Evolutionary conservation across 2,113 vertebrate genomes (phyloP).

Genomic region (Anolis sagrei): DNA sequence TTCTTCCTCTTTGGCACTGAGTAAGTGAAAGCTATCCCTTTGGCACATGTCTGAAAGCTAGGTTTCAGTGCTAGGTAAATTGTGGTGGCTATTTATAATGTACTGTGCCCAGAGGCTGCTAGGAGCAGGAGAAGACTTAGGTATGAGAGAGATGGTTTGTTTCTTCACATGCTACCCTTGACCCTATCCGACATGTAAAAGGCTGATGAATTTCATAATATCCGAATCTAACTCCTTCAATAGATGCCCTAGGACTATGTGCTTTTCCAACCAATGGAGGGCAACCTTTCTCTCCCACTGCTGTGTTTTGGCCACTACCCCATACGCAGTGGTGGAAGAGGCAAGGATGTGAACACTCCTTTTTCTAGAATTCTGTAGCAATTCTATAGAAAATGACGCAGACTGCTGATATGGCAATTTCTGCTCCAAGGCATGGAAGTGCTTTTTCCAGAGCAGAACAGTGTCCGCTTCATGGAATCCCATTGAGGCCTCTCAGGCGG

Average conservation of each 20-base stretch:
- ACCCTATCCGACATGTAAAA: too few species aligned
- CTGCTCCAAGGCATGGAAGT: not conserved
- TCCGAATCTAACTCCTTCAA: not conserved
- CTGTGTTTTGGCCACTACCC: not conserved
- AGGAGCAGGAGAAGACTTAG: not conserved
- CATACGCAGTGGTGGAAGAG: not conserved
- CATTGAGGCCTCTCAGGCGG: not conserved
- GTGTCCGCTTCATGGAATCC: not conserved
- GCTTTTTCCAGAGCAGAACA: not conserved
- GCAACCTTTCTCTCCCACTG: conserved; percentile 12
- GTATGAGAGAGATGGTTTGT: not conserved
- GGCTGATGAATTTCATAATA: not conserved
- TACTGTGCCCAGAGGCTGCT: not conserved
- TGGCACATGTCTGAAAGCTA: not conserved
- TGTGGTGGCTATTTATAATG: conserved; percentile 19
- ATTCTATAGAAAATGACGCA: not conserved
- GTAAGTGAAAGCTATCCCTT: not conserved
- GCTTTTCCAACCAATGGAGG: conserved; percentile 13
- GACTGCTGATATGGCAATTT: not conserved
- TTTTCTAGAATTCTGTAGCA: not conserved
- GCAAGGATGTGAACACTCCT: not conserved
- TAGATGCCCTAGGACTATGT: not conserved
- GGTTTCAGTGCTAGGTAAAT: not conserved
- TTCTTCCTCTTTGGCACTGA: not conserved
- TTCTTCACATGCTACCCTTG: not conserved